phyloP scores from a whole-genome alignment of 2,797 vertebrate species.

The Catostomus latipinnis region DNA sequence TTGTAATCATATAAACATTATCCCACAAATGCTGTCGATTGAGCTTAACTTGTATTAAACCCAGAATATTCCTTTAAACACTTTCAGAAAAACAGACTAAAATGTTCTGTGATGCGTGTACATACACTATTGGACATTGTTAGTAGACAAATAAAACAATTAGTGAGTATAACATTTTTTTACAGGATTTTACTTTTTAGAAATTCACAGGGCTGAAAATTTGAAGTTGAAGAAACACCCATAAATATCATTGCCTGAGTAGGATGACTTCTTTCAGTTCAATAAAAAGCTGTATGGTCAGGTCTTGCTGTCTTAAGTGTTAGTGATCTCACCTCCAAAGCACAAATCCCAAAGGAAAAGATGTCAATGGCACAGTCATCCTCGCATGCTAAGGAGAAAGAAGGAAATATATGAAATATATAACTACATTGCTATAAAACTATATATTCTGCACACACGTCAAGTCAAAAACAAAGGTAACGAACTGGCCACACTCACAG shows the following conservation, averaged over 20 bases:
- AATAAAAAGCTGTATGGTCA: not conserved
- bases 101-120: too few relatives aligned
- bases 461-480: not conserved
- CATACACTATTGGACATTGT: too few relatives aligned
- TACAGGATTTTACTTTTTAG: too few relatives aligned
- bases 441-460: not conserved
- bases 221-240: too few relatives aligned
- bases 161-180: too few relatives aligned
- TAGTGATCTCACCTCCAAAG: constrained; percentile 76
- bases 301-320: not conserved
- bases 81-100: too few relatives aligned
- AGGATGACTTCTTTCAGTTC: not conserved
- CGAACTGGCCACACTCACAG: constrained; percentile 46
- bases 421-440: not conserved
- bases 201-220: too few relatives aligned
- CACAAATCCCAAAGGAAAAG: constrained; percentile 86
- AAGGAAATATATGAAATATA: not conserved
- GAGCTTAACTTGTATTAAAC: too few relatives aligned
- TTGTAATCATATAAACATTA: too few relatives aligned
- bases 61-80: too few relatives aligned
- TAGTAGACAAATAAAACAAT: too few relatives aligned
- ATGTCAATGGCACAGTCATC: constrained; percentile 83
- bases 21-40: too few relatives aligned
- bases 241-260: not conserved
- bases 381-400: constrained; percentile 69